These are phyloP conservation scores for Pristionchus fissidentatus DNA, from an alignment of 2,888 invertebrate genomes.

Conservation along the genomic window DNA sequence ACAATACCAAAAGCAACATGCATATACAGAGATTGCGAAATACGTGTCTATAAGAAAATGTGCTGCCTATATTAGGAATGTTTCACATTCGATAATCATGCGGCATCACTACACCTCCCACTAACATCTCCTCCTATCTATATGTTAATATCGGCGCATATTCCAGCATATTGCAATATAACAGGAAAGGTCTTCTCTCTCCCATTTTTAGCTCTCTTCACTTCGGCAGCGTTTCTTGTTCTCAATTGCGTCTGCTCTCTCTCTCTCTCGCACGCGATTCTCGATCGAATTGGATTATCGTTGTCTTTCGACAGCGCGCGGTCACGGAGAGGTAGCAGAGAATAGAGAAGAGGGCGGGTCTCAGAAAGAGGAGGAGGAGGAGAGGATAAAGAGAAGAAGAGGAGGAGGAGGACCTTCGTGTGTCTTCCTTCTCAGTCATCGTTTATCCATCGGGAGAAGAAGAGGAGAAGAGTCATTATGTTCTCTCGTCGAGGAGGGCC, in stretches of 20 bases:
- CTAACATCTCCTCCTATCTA: no score
- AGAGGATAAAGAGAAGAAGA: constrained; percentile 5
- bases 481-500: constrained; percentile 13
- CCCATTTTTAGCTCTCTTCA: neutral
- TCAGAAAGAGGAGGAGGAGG: neutral
- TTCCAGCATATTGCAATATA: no score
- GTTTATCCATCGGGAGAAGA: neutral
- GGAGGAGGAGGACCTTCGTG: neutral
- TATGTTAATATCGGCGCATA: no score
- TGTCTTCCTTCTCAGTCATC: constrained; percentile 11
- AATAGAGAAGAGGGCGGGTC: neutral
- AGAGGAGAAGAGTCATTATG: constrained; percentile 15
- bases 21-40: no score
- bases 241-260: neutral
- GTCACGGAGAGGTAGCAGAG: neutral
- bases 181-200: no score
- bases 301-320: no score
- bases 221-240: neutral
- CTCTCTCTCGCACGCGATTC: no score
- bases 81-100: no score
- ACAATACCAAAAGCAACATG: no score
- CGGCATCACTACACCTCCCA: no score
- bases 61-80: no score
- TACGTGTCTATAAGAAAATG: no score
- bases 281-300: constrained; percentile 38